These are phyloP conservation scores for Adelges cooleyi DNA, from an alignment of 1,140 invertebrate species.

Conservation along the genomic window DNA sequence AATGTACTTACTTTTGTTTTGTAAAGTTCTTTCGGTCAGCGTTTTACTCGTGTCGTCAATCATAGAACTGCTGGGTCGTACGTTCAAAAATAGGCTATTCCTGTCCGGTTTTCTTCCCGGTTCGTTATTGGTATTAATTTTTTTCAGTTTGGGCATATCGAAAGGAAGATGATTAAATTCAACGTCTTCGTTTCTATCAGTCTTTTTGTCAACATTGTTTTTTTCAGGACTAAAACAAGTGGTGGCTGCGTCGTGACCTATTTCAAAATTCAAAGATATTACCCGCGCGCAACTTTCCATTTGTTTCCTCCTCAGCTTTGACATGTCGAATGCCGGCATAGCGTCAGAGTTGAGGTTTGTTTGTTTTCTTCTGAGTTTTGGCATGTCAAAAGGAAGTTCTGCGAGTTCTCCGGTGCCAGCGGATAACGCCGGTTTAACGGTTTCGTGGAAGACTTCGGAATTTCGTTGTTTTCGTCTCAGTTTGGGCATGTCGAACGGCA, in stretches of 20 bases:
- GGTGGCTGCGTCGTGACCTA: neutral
- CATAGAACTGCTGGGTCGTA: neutral
- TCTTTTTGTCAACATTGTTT: neutral
- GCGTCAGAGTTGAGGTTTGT: constrained; percentile 47
- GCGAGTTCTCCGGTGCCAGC: neutral
- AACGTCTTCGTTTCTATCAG: neutral
- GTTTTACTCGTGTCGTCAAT: neutral
- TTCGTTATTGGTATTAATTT: neutral
- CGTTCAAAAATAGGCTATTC: neutral
- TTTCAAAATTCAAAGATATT: constrained; percentile 7
- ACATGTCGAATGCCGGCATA: constrained; percentile 77
- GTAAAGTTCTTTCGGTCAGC: neutral
- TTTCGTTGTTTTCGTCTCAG: constrained; percentile 47
- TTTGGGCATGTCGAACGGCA: constrained; percentile 86
- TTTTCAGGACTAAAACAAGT: neutral
- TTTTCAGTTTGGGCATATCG: neutral
- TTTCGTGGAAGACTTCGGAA: constrained; percentile 7
- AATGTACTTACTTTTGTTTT: constrained; percentile 22
- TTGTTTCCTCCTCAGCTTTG: constrained; percentile 59
- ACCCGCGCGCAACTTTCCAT: neutral
- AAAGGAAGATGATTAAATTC: neutral
- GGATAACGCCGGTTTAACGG: neutral
- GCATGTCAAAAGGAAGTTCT: constrained; percentile 7
- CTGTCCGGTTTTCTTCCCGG: neutral
- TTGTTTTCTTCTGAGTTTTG: constrained; percentile 14